phyloP scores from a whole-genome alignment of 2,888 invertebrate species.

The Gymnoscelis rufifasciata region DNA sequence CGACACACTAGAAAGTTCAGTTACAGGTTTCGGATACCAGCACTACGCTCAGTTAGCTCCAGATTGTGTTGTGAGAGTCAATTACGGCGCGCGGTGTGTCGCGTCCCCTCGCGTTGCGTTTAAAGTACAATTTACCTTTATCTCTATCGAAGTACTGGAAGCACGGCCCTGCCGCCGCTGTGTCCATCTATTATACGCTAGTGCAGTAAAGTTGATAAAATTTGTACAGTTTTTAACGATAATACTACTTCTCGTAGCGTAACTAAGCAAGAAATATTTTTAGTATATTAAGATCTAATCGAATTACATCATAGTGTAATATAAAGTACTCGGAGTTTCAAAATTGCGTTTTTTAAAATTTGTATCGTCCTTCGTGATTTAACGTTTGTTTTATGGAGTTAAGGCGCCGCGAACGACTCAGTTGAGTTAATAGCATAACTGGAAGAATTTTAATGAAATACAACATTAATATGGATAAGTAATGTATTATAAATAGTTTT shows the following conservation, averaged over 20 bases:
- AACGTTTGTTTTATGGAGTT: conserved; percentile 40
- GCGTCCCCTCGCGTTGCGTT: conserved; percentile 39
- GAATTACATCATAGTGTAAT: conserved; percentile 76
- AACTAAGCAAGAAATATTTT: conserved; percentile 75
- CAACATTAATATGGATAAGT: conserved; percentile 74
- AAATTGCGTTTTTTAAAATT: conserved; percentile 61
- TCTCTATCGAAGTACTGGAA: conserved; percentile 32
- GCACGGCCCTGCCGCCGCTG: conserved; percentile 2
- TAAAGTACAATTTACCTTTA: conserved; percentile 64
- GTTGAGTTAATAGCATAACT: conserved; percentile 72
- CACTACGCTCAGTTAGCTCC: no score
- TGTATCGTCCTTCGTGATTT: conserved; percentile 54
- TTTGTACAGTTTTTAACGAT: conserved; percentile 78
- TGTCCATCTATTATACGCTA: conserved; percentile 51
- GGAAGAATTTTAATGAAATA: conserved; percentile 76
- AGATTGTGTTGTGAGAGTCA: conserved; percentile 11
- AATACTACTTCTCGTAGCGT: conserved; percentile 68
- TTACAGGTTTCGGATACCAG: neutral
- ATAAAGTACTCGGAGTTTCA: conserved; percentile 63
- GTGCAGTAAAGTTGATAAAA: conserved; percentile 55
- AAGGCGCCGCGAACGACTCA: conserved; percentile 63
- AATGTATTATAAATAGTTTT: conserved; percentile 77
- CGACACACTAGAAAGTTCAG: conserved; percentile 3
- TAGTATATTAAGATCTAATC: conserved; percentile 77
- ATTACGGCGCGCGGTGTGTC: conserved; percentile 25